These are phyloP conservation scores for Bombyx huttoni DNA, from an alignment of 2,888 invertebrate species.

Conservation along the genomic window DNA sequence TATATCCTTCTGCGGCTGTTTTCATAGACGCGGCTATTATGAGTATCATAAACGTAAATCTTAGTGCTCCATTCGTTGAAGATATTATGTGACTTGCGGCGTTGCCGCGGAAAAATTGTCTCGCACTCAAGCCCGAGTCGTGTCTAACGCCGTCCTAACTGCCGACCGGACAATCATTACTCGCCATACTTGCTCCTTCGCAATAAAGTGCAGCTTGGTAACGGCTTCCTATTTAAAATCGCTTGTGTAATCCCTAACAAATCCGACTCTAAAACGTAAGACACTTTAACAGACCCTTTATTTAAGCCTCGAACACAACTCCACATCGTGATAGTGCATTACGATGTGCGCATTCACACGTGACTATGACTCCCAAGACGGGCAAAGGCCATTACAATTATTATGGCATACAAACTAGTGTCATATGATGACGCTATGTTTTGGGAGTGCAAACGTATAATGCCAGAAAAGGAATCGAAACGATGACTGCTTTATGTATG, in stretches of 20 bases:
- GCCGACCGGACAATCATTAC: background rate
- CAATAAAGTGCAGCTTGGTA: conserved; percentile 6
- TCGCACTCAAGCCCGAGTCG: conserved; percentile 12
- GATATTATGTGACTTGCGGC: conserved; percentile 28
- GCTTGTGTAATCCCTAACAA: background rate
- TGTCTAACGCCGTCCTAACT: conserved; percentile 8
- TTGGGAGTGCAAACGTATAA: too few species aligned
- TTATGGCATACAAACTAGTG: conserved; percentile 2
- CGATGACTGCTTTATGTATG: conserved; percentile 11
- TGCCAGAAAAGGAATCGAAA: conserved; percentile 2
- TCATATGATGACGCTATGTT: conserved; percentile 16
- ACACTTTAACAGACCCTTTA: conserved; percentile 11
- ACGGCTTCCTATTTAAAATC: conserved; percentile 1
- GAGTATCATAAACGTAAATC: conserved; percentile 42
- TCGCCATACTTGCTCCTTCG: background rate
- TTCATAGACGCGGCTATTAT: conserved; percentile 40
- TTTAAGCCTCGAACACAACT: conserved; percentile 15
- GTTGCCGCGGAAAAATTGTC: conserved; percentile 24
- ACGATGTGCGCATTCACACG: conserved; percentile 25
- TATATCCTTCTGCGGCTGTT: conserved; percentile 18
- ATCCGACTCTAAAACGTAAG: conserved; percentile 12
- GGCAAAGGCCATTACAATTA: background rate
- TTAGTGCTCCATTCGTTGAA: conserved; percentile 25
- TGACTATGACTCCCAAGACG: conserved; percentile 4
- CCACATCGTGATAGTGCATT: conserved; percentile 23